Base-by-base conservation (phyloP, 2,113 vertebrate species). In the Caranx melampygus region DNA sequence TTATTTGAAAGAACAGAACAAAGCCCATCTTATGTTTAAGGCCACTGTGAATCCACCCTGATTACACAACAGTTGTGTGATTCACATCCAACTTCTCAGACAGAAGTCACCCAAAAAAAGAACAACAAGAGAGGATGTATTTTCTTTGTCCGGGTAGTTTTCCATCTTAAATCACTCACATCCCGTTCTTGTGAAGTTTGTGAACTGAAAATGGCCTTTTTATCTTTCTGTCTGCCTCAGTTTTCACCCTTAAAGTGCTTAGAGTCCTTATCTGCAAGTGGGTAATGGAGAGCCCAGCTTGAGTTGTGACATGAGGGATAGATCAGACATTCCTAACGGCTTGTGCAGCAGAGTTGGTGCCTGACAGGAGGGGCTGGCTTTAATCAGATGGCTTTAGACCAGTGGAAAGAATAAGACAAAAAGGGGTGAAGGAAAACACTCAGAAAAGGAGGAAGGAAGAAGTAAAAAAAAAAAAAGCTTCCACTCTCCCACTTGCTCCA, bases 351-450 rank as follows among this genome's bases (percentile, higher is more conserved):
- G 81, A 31, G 79, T 51, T 75, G 79, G 84, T 86, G 91, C 81
- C 84, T 89, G 87, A 90, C 87, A 90, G 81, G 87, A 92, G 84
- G 72, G 86, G 82, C 90, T 93, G 91, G 87, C 75, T 92, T 91
- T 90, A 93, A 92, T 93, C 93, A 90, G 81, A 79, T 77, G 79
- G 81, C 85, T 90, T 84, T 72, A 47, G 77, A 62, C 79, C 75
- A 63, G 21, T 87, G 86, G 64, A 87, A 82, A 81, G 71, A 91
- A 82, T 57, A 84, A 90, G 81, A 85, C 70, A 73, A 74, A 40
- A 82, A 67, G 45, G 64, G 68, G 70, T 31, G 21, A 83, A 61
- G 81, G 42, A 85, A 89, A 91, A 87, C 69, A 72, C 65, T 64
- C 20, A 58, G 60, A 80, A 71, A 67, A 75, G 59, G 55, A 86